Conservation (phyloP, 1,140 invertebrate genomes). For the Coenobita brevimanus region DNA sequence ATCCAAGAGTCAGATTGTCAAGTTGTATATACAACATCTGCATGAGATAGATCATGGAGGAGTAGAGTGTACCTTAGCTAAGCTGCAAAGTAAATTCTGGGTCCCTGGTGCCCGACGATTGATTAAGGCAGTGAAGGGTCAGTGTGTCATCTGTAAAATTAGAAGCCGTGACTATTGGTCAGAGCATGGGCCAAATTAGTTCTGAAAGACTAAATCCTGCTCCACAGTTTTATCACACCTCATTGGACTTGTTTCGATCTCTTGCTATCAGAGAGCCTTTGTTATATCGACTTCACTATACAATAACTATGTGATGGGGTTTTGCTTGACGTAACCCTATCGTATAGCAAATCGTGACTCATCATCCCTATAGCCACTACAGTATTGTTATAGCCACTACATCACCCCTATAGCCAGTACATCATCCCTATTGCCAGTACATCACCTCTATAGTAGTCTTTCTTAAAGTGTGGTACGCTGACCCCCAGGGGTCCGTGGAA, state of each 20-base stretch:
- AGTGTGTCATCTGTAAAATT: constrained; percentile 17
- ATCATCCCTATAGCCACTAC: too few species aligned
- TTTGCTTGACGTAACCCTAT: too few species aligned
- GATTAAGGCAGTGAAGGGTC: not conserved
- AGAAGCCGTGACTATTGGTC: not conserved
- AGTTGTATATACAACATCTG: not conserved
- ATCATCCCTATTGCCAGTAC: too few species aligned
- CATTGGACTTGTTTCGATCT: constrained; percentile 10
- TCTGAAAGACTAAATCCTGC: constrained; percentile 15
- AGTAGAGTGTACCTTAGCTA: not conserved
- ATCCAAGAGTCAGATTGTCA: not conserved
- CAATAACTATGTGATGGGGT: too few species aligned
- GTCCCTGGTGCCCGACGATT: constrained; percentile 6
- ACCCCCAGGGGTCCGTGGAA: too few species aligned
- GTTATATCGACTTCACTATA: too few species aligned
- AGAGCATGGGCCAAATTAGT: not conserved
- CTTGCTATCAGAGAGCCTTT: not conserved
- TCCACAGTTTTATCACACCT: constrained; percentile 15
- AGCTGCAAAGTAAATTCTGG: constrained; percentile 3
- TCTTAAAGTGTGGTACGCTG: too few species aligned
- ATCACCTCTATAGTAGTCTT: too few species aligned
- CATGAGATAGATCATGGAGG: not conserved
- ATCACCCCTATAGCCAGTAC: too few species aligned
- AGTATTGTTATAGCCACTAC: too few species aligned
- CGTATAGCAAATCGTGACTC: too few species aligned